Base-by-base conservation (phyloP, 2,113 vertebrate species). In the Austrofundulus limnaeus region DNA sequence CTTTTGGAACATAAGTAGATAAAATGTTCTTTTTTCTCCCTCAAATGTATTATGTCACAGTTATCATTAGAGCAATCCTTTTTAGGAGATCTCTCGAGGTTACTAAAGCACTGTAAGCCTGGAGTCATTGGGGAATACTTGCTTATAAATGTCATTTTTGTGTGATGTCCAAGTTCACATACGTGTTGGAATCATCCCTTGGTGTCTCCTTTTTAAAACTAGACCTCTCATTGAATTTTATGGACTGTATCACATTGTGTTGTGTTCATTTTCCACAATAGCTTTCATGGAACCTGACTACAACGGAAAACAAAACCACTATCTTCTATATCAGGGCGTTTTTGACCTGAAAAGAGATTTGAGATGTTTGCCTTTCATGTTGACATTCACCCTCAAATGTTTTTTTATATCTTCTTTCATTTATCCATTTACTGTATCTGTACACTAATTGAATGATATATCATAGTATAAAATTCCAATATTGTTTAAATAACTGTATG, bases 271-370 rank as follows among this genome's bases (percentile, higher is more conserved):
- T 17, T 12, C 56, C 63, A 61, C 66, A 83, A 85, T 71, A 61
- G 46, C 81, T 84, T 62, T 37, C 70, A 66, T 60, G 66, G 66
- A 89, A 87, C 80, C 66, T 81, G 73, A 83, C 71, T 66, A 51
- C 55, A 60, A 45, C 83, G 77, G 80, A 85, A 85, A 84, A 72
- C 61, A 82, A 81, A 53, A 66, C 46, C 59, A 25, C 57, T 86
- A 81, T 85, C 66, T 81, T 70, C 39, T 67, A 49, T 69, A 89
- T 89, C 85, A 78, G 80, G 68, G 77, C 55, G 70, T 88, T 85
- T n/a, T 80, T 77, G 70, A 77, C 77, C 72, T 84, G 42, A 77
- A 64, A 71, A 23, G 46, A 73, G 70, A 85, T 70, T 76, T 80
- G 66, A 72, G 75, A 78, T 37, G 31, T 43, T 66, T 0, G 0